These are phyloP conservation scores for Stenopsyche tienmushanensis DNA, from an alignment of 1,140 invertebrate species.

Conservation along the genomic window DNA sequence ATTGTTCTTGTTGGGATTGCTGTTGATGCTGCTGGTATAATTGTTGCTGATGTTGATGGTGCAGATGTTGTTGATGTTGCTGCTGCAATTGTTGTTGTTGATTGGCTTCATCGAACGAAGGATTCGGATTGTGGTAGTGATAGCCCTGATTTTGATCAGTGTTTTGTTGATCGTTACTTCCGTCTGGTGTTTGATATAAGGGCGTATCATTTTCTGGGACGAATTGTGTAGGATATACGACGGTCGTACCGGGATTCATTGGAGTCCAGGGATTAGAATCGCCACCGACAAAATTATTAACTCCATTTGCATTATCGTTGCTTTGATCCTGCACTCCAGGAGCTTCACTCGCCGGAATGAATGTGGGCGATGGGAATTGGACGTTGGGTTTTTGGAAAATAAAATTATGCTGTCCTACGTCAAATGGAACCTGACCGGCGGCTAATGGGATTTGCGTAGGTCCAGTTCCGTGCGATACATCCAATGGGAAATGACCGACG, in stretches of 20 bases:
- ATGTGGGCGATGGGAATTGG: slow-evolving; percentile 1
- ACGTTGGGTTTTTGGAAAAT: slow-evolving; percentile 14
- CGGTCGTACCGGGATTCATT: slow-evolving; percentile 22
- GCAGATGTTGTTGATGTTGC: slow-evolving; percentile 22
- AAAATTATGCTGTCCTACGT: slow-evolving; percentile 13
- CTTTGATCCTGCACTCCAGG: slow-evolving; percentile 8
- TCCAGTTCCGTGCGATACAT: not conserved
- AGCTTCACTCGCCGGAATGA: slow-evolving; percentile 16
- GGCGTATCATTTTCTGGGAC: slow-evolving; percentile 15
- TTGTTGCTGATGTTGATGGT: slow-evolving; percentile 23
- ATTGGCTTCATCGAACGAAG: slow-evolving; percentile 41
- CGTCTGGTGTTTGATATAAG: slow-evolving; percentile 5
- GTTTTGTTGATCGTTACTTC: slow-evolving; percentile 16
- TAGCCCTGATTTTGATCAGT: slow-evolving; percentile 33
- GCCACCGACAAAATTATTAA: slow-evolving; percentile 7
- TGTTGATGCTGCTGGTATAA: slow-evolving; percentile 30
- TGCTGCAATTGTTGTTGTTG: slow-evolving; percentile 41
- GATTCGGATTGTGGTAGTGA: slow-evolving; percentile 31
- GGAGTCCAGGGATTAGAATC: slow-evolving; percentile 36
- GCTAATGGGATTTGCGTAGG: not conserved
- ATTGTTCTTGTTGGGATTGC: slow-evolving; percentile 47
- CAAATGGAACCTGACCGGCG: slow-evolving; percentile 7
- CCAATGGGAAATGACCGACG: slow-evolving; percentile 24
- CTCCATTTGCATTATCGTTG: slow-evolving; percentile 2
- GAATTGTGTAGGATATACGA: slow-evolving; percentile 12